Evolutionary conservation across 2,797 vertebrate species (phyloP), one percentile per base, ranked within the genome.

Genomic region (Melanotaenia pygmaea): DNA sequence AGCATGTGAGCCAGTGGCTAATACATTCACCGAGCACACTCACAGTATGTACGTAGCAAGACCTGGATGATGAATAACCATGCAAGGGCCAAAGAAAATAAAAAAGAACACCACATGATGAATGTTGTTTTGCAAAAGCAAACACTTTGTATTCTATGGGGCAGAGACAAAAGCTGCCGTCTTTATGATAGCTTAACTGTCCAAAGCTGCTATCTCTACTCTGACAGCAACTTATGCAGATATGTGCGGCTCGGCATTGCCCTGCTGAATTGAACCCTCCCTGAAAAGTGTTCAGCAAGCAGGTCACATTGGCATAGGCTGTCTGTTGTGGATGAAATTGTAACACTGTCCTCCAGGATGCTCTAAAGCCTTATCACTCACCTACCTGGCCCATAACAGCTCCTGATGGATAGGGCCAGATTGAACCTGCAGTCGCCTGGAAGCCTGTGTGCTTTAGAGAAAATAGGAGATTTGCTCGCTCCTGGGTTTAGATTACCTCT

Each of bases 151-250:
- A 91, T 91, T 91, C 85, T 30, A 59, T 24, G 9, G 45, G 76
- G 90, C 65, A 34, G 64, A 86, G 67, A 84, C 70, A 85, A 85
- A 83, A 85, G 88, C 77, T 76, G 81, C 72, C 86, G 82, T 84
- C 86, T 87, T 86, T 84, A 86, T 88, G 88, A 92, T 91, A 92
- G 92, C 86, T 38, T 61, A 77, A 88, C 89, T 83, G 89, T 89
- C 77, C 81, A 73, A 83, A 70, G 45, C 64, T 71, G 32, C 82
- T 70, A 84, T 91, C 91, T 86, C 80, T 81, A 57, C 76, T 77
- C 86, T 92, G 91, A 92, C 91, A 91, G 90, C 88, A 88, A 89
- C 85, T 89, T 93, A 93, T 94, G 91, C 88, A 93, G 93, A 93
- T 91, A 86, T 81, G 84, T 63, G 30, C 16, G 43, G 80, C 84